Conservation (phyloP, 1,140 invertebrate genomes). For the Drosophila bipectinata region DNA sequence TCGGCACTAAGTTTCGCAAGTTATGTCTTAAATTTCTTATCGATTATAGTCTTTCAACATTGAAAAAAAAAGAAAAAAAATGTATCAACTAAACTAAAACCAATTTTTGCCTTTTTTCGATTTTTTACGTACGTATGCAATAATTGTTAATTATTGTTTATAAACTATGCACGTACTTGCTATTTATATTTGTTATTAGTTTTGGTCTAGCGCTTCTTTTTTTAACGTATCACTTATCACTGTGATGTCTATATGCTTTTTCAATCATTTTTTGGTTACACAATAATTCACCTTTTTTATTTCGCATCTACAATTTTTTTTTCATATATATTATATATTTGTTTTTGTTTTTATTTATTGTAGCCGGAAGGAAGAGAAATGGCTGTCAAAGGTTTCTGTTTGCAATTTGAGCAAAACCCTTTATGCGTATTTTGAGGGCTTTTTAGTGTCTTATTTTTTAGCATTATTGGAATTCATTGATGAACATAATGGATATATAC, state of each 20-base stretch:
- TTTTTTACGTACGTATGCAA: conserved; percentile 5
- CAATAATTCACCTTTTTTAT: conserved; percentile 3
- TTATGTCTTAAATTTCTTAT: conserved; percentile 24
- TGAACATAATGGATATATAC: conserved; percentile 5
- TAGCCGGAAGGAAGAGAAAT: conserved; percentile 20
- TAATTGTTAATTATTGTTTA: background rate
- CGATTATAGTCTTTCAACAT: conserved; percentile 33
- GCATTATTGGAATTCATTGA: conserved; percentile 5
- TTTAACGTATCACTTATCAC: conserved; percentile 25
- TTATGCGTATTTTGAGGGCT: conserved; percentile 10
- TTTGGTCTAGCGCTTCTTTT: conserved; percentile 14
- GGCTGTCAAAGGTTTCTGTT: conserved; percentile 22
- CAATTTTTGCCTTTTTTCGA: background rate
- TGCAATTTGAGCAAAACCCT: conserved; percentile 35
- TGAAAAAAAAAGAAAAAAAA: background rate
- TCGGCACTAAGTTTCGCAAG: conserved; percentile 1
- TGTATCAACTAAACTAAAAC: too few relatives aligned
- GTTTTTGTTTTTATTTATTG: background rate
- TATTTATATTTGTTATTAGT: conserved; percentile 8
- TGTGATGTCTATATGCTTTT: conserved; percentile 3
- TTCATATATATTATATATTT: background rate
- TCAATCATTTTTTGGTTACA: background rate
- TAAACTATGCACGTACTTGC: background rate
- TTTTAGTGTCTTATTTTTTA: background rate
- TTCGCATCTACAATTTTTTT: conserved; percentile 16